Percentiles rank a stretch among this genome's conserved stretches.
Conservation (phyloP, 2,888 invertebrate species). For the Andrena dorsata region DNA sequence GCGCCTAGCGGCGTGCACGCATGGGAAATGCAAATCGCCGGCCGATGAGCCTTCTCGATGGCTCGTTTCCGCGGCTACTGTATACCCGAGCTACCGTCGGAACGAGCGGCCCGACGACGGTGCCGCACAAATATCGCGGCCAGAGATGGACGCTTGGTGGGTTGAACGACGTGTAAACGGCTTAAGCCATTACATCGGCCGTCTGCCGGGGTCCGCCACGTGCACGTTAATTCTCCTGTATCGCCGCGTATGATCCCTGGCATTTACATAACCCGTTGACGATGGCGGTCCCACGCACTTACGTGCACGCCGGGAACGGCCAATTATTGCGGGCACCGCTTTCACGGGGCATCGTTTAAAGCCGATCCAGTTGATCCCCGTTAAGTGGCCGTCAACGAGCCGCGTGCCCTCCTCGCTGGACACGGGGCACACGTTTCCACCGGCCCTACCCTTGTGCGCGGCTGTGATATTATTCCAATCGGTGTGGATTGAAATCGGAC, state of each 20-base stretch:
- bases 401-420: background rate
- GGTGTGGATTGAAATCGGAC: conserved; percentile 22
- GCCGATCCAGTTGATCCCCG: conserved; percentile 6
- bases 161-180: conserved; percentile 70
- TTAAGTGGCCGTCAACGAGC: background rate
- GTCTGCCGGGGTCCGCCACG: conserved; percentile 61
- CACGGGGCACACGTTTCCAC: background rate
- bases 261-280: conserved; percentile 75
- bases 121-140: conserved; percentile 13
- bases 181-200: conserved; percentile 73
- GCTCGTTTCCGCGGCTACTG: conserved; percentile 57
- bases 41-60: conserved; percentile 62
- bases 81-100: background rate
- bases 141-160: conserved; percentile 42
- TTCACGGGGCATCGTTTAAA: conserved; percentile 20
- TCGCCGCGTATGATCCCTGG: conserved; percentile 74
- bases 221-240: conserved; percentile 77
- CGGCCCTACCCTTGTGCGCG: background rate
- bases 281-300: conserved; percentile 55
- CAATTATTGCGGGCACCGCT: conserved; percentile 38
- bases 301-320: conserved; percentile 53
- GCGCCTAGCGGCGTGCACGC: conserved; percentile 29
- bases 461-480: background rate
- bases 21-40: conserved; percentile 71
- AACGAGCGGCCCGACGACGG: conserved; percentile 6